These are phyloP conservation scores for Pseudochromis fuscus DNA, from an alignment of 2,797 vertebrate genomes.

Conservation along the genomic window DNA sequence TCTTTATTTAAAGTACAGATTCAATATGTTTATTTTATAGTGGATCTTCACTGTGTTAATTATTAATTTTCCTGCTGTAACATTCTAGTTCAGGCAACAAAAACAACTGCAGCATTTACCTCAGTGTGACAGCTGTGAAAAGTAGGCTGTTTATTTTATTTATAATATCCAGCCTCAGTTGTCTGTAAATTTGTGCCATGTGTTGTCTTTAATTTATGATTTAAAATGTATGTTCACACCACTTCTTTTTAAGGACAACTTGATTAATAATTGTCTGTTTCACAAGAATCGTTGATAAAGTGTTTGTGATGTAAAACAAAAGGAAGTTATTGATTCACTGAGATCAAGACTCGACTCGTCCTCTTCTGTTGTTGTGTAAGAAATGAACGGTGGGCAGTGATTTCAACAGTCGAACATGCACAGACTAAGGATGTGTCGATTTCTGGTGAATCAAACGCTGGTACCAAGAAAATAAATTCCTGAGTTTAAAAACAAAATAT, in stretches of 20 bases:
- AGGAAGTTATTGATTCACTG: not conserved
- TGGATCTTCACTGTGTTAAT: not conserved
- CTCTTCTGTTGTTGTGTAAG: slow-evolving; percentile 18
- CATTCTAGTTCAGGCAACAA: not conserved
- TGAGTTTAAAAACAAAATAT: not conserved
- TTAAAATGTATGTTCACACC: too few species aligned
- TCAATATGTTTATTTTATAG: not conserved
- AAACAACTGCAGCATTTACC: not conserved
- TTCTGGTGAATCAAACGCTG: not conserved
- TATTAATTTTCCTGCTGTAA: not conserved
- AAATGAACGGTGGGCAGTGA: not conserved
- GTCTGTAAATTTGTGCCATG: not conserved
- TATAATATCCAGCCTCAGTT: not conserved
- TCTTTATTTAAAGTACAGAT: not conserved
- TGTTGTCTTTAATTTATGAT: too few species aligned
- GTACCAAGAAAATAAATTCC: not conserved
- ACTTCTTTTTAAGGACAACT: too few species aligned
- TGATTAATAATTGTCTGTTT: not conserved
- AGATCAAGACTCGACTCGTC: slow-evolving; percentile 40
- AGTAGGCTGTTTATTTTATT: not conserved
- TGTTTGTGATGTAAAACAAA: not conserved
- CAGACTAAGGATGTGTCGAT: not conserved
- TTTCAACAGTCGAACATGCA: slow-evolving; percentile 10
- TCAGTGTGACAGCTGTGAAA: not conserved
- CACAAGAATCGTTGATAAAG: not conserved